Evolutionary conservation across 2,797 vertebrate species (phyloP), one percentile per base, ranked within the genome.

Genomic region (Cichlasoma orientale): DNA sequence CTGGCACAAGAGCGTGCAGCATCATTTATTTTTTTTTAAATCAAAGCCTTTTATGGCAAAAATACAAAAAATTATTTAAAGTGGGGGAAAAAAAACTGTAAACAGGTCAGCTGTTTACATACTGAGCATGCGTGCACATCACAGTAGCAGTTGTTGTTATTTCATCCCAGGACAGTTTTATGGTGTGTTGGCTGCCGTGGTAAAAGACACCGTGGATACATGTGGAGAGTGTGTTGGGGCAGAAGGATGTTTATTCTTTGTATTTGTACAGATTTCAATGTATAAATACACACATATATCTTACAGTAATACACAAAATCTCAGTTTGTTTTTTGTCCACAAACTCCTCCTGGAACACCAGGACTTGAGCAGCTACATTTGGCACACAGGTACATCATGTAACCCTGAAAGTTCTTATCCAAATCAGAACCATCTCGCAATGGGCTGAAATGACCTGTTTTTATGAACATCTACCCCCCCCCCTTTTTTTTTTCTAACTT

Each of bases 141-240:
- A 59, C 72, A 59, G 84, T 70, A 79, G 81, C 70, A 29, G 33
- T 70, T 58, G 41, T 52, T 82, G 41, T 52, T 82, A 74, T 80
- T 84, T 83, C 56, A 77, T 84, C 84, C 79, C 80, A 70, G 75
- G 57, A 76, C 25, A 54, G 38, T 53, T 74, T 69, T 23, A 7
- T 58, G 75, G 33, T 68, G 53, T 74, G 52, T 36, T 25, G 58
- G 83, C 87, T 82, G 56, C 78, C 77, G 83, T 88, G 47, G 84
- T 61, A 82, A 89, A 56, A 68, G n/a, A 77, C 54, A 58, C 19
- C 27, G 21, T n/a, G 56, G 68, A 83, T 56, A 59, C 68, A 77
- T 61, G 59, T 61, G 36, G 27, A 44, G 12, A 44, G 36, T 12
- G 11, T 63, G 36, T 63, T 63, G 25, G 21, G 41, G 59, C 14